Evolutionary conservation across 2,888 invertebrate species (phyloP).

Genomic region (Spicauda simplicius): DNA sequence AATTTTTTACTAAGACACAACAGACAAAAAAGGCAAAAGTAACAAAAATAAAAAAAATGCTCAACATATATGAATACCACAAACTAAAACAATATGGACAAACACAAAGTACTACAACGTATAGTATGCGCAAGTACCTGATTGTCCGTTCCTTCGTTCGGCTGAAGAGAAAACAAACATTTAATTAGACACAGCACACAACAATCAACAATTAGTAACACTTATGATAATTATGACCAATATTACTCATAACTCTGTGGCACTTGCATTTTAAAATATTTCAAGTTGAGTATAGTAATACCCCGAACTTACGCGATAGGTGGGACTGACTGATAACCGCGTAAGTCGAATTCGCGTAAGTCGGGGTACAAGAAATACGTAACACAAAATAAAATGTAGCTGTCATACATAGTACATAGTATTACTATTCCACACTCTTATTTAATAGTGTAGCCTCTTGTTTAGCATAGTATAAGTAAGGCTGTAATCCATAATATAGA

Average conservation of each 20-base stretch:
- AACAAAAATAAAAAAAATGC: neutral
- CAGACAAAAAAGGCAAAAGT: neutral
- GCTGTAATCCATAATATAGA: no score
- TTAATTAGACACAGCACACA: constrained; percentile 39
- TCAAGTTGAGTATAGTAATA: no score
- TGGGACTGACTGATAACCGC: no score
- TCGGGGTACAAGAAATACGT: no score
- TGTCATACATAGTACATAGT: no score
- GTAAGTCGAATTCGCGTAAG: no score
- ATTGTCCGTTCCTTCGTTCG: constrained; percentile 80
- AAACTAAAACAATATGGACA: constrained; percentile 34
- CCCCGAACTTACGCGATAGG: no score
- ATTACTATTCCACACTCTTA: no score
- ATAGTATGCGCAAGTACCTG: constrained; percentile 60
- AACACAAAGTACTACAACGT: constrained; percentile 30
- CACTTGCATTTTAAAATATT: neutral
- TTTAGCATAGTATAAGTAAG: no score
- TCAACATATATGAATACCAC: neutral
- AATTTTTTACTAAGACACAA: no score
- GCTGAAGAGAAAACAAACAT: constrained; percentile 74
- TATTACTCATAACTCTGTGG: neutral
- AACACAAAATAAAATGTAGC: no score
- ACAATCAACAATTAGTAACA: constrained; percentile 6
- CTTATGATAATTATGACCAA: neutral
- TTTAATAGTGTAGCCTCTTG: no score